Base-by-base conservation (phyloP, 2,113 vertebrate genomes). In the Sceloporus undulatus region DNA sequence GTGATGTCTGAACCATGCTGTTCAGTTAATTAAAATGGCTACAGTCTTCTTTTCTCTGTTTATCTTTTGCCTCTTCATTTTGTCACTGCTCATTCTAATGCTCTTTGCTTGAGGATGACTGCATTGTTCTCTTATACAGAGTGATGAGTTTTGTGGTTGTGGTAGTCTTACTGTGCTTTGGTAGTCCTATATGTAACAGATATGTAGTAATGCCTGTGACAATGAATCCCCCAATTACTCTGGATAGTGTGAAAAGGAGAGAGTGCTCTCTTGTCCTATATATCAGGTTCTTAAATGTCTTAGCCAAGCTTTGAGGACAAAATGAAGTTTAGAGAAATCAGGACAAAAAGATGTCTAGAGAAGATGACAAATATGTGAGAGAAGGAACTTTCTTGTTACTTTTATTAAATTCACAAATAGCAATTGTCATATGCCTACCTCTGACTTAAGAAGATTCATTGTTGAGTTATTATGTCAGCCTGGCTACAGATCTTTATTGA, bases 21-120 rank as follows among this genome's bases (percentile, higher is more conserved):
- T 59, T 90, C 29, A 87, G 6, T 81, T 91, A 84, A 92, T 18
- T 48, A 75, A 82, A 84, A 86, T 79, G 9, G 81, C 13, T 74
- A 13, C 79, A 76, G n/a, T 83, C 1, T 85, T 82, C n/a, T 84
- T 21, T 11, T 71, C 0, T 23, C 0, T 10, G n/a, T 85, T 92
- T 91, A 4, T 84, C 74, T 89, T 89, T 40, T 85, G 0, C 40
- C 25, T 88, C 40, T 90, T 34, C 27, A 0, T 14, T 48, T 88
- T 29, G 79, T 29, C 42, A 9, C 71, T 92, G 84, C 89, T 79
- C 14, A 79, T 8, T 73, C 3, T 68, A 82, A 91, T 77, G 40
- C 62, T 92, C 52, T 68, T 90, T 91, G 4, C 54, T 92, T 87
- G 34, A 90, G 40, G 34, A 85, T 85, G 34, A 87, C 16, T 90